phyloP scores from a whole-genome alignment of 1,140 invertebrate genomes.

The Nasonia giraulti region DNA sequence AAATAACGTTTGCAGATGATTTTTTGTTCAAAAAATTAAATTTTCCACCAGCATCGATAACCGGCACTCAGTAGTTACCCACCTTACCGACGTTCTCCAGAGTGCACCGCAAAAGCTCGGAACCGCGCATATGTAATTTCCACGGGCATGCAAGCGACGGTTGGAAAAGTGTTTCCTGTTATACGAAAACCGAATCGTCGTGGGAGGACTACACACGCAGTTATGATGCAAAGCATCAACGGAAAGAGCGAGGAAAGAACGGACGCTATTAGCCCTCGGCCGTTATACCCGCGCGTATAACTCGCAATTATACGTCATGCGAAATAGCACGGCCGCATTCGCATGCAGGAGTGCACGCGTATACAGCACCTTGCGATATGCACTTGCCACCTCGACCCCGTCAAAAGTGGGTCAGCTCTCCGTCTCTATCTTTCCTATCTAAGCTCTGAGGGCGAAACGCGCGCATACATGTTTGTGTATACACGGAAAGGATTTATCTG shows the following conservation, averaged over 20 bases:
- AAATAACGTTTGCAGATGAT: not conserved
- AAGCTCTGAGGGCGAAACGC: not conserved
- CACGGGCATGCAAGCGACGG: too few relatives aligned
- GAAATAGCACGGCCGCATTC: not conserved
- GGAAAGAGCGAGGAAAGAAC: not conserved
- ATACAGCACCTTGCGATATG: not conserved
- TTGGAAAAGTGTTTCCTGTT: too few relatives aligned
- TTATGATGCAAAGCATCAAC: too few relatives aligned
- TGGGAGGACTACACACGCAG: too few relatives aligned
- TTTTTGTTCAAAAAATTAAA: too few relatives aligned
- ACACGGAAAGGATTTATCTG: not conserved
- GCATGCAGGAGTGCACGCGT: not conserved
- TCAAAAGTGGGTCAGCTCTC: not conserved
- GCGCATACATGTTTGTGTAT: not conserved
- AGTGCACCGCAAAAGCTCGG: too few relatives aligned
- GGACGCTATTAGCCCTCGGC: not conserved
- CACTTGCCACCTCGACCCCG: not conserved
- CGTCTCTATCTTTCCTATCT: not conserved
- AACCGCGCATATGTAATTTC: too few relatives aligned
- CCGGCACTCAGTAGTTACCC: too few relatives aligned
- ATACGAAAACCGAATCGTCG: too few relatives aligned
- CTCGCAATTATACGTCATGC: not conserved
- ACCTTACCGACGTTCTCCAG: too few relatives aligned
- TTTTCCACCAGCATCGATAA: too few relatives aligned
- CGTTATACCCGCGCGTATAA: not conserved